These are phyloP conservation scores for Heteromyza rotundicornis DNA, from an alignment of 2,888 invertebrate species.

Conservation along the genomic window DNA sequence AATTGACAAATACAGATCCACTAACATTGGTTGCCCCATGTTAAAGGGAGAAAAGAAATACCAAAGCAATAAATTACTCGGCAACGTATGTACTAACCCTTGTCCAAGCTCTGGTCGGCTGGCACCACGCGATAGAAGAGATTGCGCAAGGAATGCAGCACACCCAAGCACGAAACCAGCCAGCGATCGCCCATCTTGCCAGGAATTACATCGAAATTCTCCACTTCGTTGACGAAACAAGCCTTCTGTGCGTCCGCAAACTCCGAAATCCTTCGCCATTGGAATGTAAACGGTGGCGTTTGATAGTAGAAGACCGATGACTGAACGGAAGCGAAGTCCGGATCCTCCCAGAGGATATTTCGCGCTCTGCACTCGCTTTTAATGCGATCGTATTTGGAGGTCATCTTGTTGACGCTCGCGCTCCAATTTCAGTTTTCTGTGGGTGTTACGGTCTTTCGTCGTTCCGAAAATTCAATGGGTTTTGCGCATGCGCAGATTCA, in stretches of 20 bases:
- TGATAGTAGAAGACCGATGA: constrained; percentile 92
- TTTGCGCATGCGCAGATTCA: background rate
- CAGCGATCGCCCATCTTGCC: constrained; percentile 93
- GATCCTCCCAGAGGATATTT: constrained; percentile 87
- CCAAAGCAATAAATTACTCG: too few relatives aligned
- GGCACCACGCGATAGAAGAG: constrained; percentile 91
- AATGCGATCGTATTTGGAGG: constrained; percentile 76
- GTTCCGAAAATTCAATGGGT: background rate
- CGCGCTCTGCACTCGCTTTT: constrained; percentile 80
- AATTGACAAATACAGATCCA: too few relatives aligned
- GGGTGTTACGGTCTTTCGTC: too few relatives aligned
- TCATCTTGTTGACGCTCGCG: constrained; percentile 44
- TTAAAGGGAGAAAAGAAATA: too few relatives aligned
- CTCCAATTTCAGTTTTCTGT: too few relatives aligned
- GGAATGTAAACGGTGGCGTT: constrained; percentile 91
- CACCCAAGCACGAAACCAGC: constrained; percentile 87
- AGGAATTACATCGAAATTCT: constrained; percentile 81
- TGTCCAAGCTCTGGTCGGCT: constrained; percentile 83
- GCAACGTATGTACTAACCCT: too few relatives aligned
- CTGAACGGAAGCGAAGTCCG: constrained; percentile 88
- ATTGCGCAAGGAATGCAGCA: constrained; percentile 83
- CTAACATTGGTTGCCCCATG: too few relatives aligned
- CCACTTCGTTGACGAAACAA: constrained; percentile 64
- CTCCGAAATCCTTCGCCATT: constrained; percentile 85
- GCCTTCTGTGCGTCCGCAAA: constrained; percentile 65